Percentiles rank a stretch among this genome's conserved stretches.
Conservation (phyloP, 2,888 invertebrate genomes). For the Morpho deidamia region DNA sequence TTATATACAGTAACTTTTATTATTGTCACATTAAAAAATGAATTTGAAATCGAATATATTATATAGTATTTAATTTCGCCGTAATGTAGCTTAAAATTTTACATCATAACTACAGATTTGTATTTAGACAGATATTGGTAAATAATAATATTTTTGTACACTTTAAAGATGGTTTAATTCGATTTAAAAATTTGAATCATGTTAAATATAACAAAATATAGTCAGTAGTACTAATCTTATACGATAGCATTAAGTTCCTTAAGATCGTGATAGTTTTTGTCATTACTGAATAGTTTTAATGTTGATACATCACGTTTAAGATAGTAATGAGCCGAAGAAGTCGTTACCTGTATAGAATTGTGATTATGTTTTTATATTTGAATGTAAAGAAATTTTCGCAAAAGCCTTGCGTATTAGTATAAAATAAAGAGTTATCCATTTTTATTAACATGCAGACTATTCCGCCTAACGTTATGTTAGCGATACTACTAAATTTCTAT, state of each 20-base stretch:
- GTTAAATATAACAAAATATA: conserved; percentile 23
- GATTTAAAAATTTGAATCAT: conserved; percentile 31
- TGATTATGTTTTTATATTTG: conserved; percentile 21
- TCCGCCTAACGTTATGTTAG: conserved; percentile 59
- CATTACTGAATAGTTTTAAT: conserved; percentile 40
- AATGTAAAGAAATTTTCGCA: neutral
- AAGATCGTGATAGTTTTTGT: conserved; percentile 15
- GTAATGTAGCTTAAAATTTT: conserved; percentile 3
- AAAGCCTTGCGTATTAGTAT: neutral
- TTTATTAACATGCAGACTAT: conserved; percentile 17
- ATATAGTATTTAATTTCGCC: neutral
- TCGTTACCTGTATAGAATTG: conserved; percentile 50
- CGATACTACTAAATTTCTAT: conserved; percentile 39
- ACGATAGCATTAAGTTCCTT: conserved; percentile 14
- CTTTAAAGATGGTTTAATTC: conserved; percentile 50
- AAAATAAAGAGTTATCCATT: conserved; percentile 6
- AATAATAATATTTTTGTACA: conserved; percentile 69
- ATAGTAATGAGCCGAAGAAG: conserved; percentile 47
- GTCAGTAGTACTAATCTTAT: conserved; percentile 15
- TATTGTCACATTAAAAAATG: no score
- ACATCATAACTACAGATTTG: conserved; percentile 13
- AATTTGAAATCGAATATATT: no score
- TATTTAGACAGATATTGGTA: conserved; percentile 17
- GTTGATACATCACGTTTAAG: conserved; percentile 46
- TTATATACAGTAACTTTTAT: no score